Conservation (phyloP, 2,113 vertebrate species). For the Planiliza haematocheilus region DNA sequence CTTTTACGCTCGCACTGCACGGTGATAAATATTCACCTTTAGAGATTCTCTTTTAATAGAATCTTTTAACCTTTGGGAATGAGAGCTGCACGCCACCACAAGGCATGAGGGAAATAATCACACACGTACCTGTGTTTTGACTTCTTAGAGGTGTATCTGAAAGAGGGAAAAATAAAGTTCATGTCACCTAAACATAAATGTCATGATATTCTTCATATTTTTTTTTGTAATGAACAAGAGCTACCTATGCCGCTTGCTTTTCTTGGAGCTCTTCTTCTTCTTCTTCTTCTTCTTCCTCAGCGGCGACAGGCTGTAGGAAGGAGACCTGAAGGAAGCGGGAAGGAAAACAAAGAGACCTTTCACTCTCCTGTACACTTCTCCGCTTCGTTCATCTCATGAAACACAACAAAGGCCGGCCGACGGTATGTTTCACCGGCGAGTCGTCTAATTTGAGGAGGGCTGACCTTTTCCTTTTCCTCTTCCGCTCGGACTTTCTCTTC, state of each 20-base stretch:
- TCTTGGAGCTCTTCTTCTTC: slow-evolving; percentile 97
- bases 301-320: slow-evolving; percentile 90
- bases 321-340: slow-evolving; percentile 83
- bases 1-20: neutral
- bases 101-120: neutral
- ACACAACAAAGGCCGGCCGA: neutral
- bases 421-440: neutral
- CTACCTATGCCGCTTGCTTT: slow-evolving; percentile 92
- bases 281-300: slow-evolving; percentile 96
- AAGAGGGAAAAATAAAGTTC: slow-evolving; percentile 22
- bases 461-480: slow-evolving; percentile 92
- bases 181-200: neutral
- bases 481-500: slow-evolving; percentile 92
- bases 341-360: fast-evolving
- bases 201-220: neutral
- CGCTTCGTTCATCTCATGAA: slow-evolving; percentile 3
- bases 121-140: slow-evolving; percentile 91
- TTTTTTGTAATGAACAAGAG: neutral
- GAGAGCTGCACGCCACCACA: neutral
- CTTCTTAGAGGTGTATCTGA: slow-evolving; percentile 93
- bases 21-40: neutral
- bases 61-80: neutral
- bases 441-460: slow-evolving; percentile 36
- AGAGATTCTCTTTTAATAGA: neutral
- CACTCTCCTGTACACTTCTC: neutral